These are phyloP conservation scores for Vidua macroura DNA, from an alignment of 2,113 vertebrate genomes.

Conservation along the genomic window DNA sequence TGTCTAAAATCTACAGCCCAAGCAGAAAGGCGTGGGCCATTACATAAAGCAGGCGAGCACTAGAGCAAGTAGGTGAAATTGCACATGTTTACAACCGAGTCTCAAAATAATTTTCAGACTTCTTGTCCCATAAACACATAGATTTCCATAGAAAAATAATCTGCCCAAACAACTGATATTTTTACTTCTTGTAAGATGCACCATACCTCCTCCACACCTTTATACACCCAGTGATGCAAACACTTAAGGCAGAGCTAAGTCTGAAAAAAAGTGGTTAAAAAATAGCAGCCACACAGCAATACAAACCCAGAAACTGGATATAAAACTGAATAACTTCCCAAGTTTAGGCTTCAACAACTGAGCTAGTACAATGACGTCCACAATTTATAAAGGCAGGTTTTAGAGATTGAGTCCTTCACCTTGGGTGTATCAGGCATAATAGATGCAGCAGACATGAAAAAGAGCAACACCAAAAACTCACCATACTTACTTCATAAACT, in stretches of 20 bases:
- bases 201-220: neutral
- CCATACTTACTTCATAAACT: constrained; percentile 26
- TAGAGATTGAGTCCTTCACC: neutral
- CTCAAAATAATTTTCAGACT: neutral
- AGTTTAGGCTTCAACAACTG: neutral
- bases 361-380: neutral
- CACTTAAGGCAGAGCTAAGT: neutral
- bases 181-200: neutral
- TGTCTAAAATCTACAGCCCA: neutral
- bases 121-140: neutral
- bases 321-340: neutral
- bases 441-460: neutral
- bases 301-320: neutral
- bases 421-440: neutral
- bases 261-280: neutral
- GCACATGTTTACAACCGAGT: neutral
- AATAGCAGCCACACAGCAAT: accelerated
- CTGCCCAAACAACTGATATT: neutral
- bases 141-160: neutral
- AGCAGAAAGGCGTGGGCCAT: neutral
- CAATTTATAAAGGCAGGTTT: neutral
- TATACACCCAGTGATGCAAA: neutral
- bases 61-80: neutral
- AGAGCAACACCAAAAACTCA: neutral
- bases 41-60: neutral